phyloP scores from a whole-genome alignment of 2,113 vertebrate species.

The Ammodytes marinus region DNA sequence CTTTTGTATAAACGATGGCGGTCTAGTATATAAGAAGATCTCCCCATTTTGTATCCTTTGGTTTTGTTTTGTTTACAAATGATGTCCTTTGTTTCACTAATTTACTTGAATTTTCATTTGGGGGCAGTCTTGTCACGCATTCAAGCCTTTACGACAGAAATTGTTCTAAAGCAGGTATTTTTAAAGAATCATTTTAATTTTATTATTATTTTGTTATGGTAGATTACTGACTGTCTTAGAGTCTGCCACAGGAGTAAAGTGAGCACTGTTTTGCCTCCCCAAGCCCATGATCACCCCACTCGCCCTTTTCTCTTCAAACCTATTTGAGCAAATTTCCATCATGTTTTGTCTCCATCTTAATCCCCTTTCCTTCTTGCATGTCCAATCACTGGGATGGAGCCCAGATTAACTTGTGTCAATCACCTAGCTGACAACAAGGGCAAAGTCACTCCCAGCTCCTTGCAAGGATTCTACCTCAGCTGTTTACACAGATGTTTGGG shows the following conservation, averaged over 20 bases:
- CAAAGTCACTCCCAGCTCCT: constrained; percentile 80
- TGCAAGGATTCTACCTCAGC: constrained; percentile 90
- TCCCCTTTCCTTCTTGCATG: constrained; percentile 64
- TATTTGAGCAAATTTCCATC: constrained; percentile 25
- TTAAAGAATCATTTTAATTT: constrained; percentile 68
- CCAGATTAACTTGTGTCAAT: constrained; percentile 74
- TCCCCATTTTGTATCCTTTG: constrained; percentile 51
- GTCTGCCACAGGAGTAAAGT: constrained; percentile 69
- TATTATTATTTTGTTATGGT: constrained; percentile 42
- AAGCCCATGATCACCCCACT: constrained; percentile 30
- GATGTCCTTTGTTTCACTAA: constrained; percentile 69
- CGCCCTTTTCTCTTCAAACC: not conserved
- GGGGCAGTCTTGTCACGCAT: constrained; percentile 71
- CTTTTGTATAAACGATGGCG: constrained; percentile 75
- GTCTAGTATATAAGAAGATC: constrained; percentile 58
- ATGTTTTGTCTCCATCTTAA: constrained; percentile 38
- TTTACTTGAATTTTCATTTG: constrained; percentile 82
- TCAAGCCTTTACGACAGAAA: constrained; percentile 75
- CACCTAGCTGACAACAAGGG: constrained; percentile 66
- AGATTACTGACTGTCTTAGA: constrained; percentile 62
- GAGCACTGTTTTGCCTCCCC: constrained; percentile 69
- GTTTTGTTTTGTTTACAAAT: constrained; percentile 65
- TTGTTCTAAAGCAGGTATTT: constrained; percentile 76
- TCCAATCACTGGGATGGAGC: constrained; percentile 81
- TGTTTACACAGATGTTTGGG: constrained; percentile 85